These are phyloP conservation scores for Griposia aprilina DNA, from an alignment of 2,888 invertebrate species.

Conservation along the genomic window DNA sequence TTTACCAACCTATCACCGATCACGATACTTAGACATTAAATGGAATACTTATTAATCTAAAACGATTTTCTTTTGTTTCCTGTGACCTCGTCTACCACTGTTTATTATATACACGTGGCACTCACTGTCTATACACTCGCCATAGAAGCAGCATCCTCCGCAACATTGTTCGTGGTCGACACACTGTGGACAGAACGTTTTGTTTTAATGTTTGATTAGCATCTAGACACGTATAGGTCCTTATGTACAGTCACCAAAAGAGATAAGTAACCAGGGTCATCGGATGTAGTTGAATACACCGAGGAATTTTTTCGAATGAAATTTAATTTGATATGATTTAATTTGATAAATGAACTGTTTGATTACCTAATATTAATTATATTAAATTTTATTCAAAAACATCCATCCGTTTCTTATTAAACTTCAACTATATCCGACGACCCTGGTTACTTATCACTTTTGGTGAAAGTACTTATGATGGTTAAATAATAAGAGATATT, in stretches of 20 bases:
- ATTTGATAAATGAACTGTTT: no score
- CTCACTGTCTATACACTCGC: constrained; percentile 90
- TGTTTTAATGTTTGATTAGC: constrained; percentile 43
- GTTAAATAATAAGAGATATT: not conserved
- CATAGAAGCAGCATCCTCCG: constrained; percentile 90
- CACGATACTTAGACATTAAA: not conserved
- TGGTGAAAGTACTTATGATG: not conserved
- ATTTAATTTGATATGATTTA: no score
- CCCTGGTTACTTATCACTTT: no score
- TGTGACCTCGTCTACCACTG: not conserved
- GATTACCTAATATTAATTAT: no score
- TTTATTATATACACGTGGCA: not conserved
- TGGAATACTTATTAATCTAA: not conserved
- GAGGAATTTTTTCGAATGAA: no score
- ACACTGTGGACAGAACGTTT: constrained; percentile 79
- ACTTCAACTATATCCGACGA: no score
- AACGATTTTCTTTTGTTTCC: not conserved
- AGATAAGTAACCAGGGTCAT: no score
- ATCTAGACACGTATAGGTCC: not conserved
- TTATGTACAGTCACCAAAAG: no score
- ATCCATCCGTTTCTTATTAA: no score
- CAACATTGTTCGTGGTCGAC: constrained; percentile 89
- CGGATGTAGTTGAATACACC: no score
- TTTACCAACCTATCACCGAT: not conserved
- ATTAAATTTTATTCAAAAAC: no score